These are phyloP conservation scores for Mya arenaria DNA, from an alignment of 1,140 invertebrate genomes.

Conservation along the genomic window DNA sequence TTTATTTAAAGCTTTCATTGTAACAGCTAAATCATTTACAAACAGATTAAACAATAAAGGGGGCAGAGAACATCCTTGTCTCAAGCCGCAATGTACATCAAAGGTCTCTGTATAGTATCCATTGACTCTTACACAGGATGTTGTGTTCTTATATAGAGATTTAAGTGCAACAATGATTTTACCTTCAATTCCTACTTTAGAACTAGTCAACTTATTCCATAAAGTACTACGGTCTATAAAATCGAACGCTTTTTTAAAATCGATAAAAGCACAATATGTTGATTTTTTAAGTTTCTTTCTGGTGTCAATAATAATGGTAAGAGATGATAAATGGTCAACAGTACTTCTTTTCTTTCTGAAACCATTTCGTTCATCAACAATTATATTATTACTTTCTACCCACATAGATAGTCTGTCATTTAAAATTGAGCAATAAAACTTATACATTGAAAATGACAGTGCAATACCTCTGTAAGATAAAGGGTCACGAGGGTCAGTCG, in stretches of 20 bases:
- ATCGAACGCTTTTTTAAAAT: constrained; percentile 37
- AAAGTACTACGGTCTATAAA: neutral
- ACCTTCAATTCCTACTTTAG: neutral
- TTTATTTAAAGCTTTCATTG: neutral
- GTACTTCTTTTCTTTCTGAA: constrained; percentile 24
- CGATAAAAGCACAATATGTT: constrained; percentile 26
- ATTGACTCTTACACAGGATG: neutral
- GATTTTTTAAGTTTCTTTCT: constrained; percentile 15
- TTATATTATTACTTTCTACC: neutral
- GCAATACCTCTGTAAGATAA: constrained; percentile 28
- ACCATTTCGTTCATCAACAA: constrained; percentile 28
- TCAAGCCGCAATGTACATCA: neutral
- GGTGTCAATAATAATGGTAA: constrained; percentile 25
- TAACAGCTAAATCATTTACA: constrained; percentile 25
- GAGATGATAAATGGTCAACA: constrained; percentile 19
- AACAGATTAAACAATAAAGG: constrained; percentile 19
- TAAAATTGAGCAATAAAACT: neutral
- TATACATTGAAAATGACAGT: neutral
- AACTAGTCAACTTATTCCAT: neutral
- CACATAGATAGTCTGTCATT: neutral
- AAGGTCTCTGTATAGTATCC: neutral
- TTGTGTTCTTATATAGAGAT: neutral
- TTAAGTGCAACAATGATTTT: neutral
- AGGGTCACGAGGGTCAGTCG: constrained; percentile 1
- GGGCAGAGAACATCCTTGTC: constrained; percentile 9